These are phyloP conservation scores for Anoplopoma fimbria DNA, from an alignment of 2,113 vertebrate genomes.

Conservation along the genomic window DNA sequence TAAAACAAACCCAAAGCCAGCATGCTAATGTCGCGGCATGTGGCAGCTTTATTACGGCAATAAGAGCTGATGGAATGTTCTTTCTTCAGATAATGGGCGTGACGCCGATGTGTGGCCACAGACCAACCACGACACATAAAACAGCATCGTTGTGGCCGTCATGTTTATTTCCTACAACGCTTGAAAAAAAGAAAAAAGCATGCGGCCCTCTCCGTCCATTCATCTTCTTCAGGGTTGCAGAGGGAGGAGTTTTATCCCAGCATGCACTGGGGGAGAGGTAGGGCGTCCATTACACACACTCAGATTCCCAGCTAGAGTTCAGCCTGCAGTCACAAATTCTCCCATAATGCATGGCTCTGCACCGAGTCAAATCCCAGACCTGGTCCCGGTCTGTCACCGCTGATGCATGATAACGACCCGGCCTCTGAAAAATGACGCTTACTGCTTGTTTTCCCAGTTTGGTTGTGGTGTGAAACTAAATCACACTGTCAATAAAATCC, in stretches of 20 bases:
- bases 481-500: too few relatives aligned
- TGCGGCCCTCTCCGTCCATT: neutral
- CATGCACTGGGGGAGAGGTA: neutral
- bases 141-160: neutral
- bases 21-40: neutral
- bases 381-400: neutral
- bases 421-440: too few relatives aligned
- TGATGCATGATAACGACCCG: neutral
- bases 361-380: neutral
- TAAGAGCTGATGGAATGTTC: slow-evolving; percentile 14
- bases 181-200: neutral
- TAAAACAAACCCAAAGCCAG: slow-evolving; percentile 3
- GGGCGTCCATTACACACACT: neutral
- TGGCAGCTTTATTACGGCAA: slow-evolving; percentile 28
- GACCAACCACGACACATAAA: neutral
- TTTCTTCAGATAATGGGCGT: neutral
- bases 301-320: neutral
- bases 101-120: neutral
- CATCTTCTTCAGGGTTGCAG: neutral
- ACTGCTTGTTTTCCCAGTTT: too few relatives aligned
- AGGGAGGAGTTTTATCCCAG: neutral
- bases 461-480: too few relatives aligned
- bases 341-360: neutral
- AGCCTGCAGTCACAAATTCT: neutral
- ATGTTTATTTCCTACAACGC: neutral